Evolutionary conservation across 2,888 invertebrate genomes (phyloP), one percentile per base, ranked within the genome.

Genomic region (Cataglyphis livida): DNA sequence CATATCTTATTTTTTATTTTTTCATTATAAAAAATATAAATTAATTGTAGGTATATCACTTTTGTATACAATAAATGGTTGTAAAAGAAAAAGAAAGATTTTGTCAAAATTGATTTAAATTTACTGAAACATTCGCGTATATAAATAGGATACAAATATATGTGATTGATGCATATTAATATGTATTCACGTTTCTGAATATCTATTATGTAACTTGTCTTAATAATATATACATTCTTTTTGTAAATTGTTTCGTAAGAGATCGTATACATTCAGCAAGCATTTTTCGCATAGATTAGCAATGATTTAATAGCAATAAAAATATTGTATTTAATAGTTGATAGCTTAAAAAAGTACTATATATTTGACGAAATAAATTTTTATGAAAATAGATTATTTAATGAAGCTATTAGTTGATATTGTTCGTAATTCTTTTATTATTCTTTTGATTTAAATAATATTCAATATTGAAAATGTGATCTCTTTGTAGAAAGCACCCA

Each of bases 81-180:
- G 0, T 1, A 73, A 28, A 35, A 5, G 21, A 44, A 1, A 15
- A 18, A 82, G 25, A 32, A 25, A 15, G 12, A 62, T 66, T 82
- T 38, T 82, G 66, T 86, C 78, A 79, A 85, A 78, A 87, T 84
- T 86, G 85, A 84, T 91, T 64, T 87, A 82, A 64, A 54, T 89
- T 89, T 92, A 93, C 90, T 93, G 91, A 93, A 93, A 93, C 90
- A 91, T 91, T 92, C 91, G 89, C 91, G 89, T 93, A 93, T 92
- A 94, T 93, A 94, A 94, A 94, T 94, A 94, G 92, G 90, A 90
- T 94, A 94, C 90, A 93, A 93, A 93, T 94, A 93, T 91, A 93
- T 92, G 91, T 92, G 91, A 92, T 70, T 70, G 78, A 70, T 78
- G 70, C 59, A 59, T 88, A 91, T 88, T 90, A 89, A 90, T 92